A percentile compares a stretch with the other conserved stretches of the same genome.
phyloP scores from a whole-genome alignment of 2,797 vertebrate genomes.

The Iguana delicatissima region DNA sequence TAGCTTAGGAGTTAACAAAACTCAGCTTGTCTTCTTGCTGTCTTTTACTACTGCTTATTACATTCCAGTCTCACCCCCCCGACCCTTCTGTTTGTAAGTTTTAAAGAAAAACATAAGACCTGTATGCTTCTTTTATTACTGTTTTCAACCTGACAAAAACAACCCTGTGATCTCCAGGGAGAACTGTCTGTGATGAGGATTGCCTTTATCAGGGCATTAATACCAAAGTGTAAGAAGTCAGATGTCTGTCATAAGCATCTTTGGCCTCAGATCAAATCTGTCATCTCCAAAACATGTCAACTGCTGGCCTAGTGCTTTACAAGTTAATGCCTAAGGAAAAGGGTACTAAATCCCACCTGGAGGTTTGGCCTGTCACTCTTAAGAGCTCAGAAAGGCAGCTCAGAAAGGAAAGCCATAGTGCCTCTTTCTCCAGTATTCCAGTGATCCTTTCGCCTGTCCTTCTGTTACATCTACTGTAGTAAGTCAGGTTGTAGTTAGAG shows the following conservation, averaged over 20 bases:
- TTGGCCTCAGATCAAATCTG: conserved; percentile 29
- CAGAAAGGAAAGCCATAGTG: neutral
- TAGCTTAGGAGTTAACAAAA: neutral
- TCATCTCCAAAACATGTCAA: neutral
- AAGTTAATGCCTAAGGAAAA: neutral
- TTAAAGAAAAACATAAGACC: conserved; percentile 18
- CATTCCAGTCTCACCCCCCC: too few relatives aligned
- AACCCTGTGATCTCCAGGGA: conserved; percentile 24
- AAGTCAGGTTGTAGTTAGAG: neutral
- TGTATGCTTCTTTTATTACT: neutral
- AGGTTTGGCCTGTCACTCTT: neutral
- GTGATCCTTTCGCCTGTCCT: neutral
- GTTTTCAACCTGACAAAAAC: neutral
- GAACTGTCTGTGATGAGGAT: conserved; percentile 5
- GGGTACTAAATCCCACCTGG: neutral
- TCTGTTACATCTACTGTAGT: neutral
- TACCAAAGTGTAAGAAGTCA: conserved; percentile 27
- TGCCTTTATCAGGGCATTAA: conserved; percentile 20
- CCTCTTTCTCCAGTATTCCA: neutral
- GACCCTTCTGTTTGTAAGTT: neutral
- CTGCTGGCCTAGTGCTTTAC: neutral
- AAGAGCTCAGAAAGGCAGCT: neutral
- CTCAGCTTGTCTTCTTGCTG: neutral
- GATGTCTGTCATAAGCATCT: conserved; percentile 3
- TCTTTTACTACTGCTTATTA: neutral